These are phyloP conservation scores for Morelia viridis DNA, from an alignment of 2,797 vertebrate species.

Conservation along the genomic window DNA sequence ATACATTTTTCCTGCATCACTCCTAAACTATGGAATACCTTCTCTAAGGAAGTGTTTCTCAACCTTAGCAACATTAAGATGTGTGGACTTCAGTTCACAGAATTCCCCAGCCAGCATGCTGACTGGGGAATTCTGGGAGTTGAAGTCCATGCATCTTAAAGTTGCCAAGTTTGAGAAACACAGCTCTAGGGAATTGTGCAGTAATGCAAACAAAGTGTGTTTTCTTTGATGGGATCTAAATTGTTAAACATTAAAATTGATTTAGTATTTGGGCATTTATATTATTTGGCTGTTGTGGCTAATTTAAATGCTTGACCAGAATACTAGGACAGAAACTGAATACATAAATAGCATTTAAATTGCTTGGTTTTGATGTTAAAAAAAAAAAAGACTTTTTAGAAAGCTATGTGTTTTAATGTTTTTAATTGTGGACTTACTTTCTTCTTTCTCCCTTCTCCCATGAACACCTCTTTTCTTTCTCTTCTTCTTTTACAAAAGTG, in stretches of 20 bases:
- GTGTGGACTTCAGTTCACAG: background rate
- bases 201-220: background rate
- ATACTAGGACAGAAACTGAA: background rate
- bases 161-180: background rate
- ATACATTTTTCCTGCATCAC: background rate
- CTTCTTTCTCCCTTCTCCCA: background rate
- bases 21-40: background rate
- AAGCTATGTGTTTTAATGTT: background rate
- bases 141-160: background rate
- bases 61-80: background rate
- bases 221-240: background rate
- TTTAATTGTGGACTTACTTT: background rate
- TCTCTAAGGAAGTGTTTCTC: background rate
- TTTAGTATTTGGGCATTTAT: background rate
- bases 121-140: background rate
- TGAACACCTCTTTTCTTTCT: background rate
- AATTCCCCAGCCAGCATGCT: too few relatives aligned
- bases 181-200: background rate
- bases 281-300: background rate
- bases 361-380: background rate
- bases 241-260: background rate
- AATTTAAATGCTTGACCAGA: background rate
- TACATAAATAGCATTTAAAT: background rate
- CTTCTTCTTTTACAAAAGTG: conserved; percentile 14
- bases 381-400: conserved; percentile 5